A percentile compares a stretch with the other conserved stretches of the same genome.
Evolutionary conservation across 2,797 vertebrate genomes (phyloP).

Genomic region (Uromys caudimaculatus): DNA sequence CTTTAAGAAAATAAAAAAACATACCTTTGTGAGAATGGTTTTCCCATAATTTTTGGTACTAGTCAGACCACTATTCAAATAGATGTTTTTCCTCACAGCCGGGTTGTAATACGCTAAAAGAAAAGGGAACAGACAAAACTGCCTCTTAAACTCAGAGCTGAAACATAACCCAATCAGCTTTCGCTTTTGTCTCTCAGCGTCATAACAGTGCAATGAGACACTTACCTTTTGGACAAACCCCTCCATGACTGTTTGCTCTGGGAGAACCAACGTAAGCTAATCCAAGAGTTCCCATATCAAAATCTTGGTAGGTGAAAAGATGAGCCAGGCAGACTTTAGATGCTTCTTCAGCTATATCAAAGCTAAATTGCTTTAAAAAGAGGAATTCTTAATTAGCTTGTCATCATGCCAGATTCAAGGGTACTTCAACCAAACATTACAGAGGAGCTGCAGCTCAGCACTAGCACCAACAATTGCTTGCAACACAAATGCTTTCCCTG

Average conservation of each 20-base stretch:
- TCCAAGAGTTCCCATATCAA: slow-evolving; percentile 97
- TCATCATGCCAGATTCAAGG: not conserved
- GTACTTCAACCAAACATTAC: not conserved
- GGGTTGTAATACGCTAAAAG: slow-evolving; percentile 93
- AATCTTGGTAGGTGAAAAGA: slow-evolving; percentile 99
- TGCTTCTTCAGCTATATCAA: slow-evolving; percentile 95
- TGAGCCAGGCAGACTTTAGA: slow-evolving; percentile 96
- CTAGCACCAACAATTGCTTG: accelerated
- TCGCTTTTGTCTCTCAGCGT: not conserved
- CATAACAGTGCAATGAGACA: not conserved
- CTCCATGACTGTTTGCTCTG: slow-evolving; percentile 94
- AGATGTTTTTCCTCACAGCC: slow-evolving; percentile 90
- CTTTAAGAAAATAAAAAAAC: slow-evolving; percentile 41
- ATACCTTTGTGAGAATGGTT: slow-evolving; percentile 99
- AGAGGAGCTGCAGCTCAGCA: not conserved
- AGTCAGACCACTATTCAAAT: slow-evolving; percentile 98
- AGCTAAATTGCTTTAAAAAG: slow-evolving; percentile 95
- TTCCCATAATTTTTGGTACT: slow-evolving; percentile 99
- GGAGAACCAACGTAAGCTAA: slow-evolving; percentile 97
- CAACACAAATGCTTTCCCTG: not conserved
- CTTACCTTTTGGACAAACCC: slow-evolving; percentile 96
- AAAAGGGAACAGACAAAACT: slow-evolving; percentile 55
- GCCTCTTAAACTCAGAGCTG: not conserved
- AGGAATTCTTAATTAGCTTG: not conserved
- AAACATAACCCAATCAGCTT: not conserved